Conservation (phyloP, 2,797 vertebrate species). For the Chiroxiphia lanceolata region DNA sequence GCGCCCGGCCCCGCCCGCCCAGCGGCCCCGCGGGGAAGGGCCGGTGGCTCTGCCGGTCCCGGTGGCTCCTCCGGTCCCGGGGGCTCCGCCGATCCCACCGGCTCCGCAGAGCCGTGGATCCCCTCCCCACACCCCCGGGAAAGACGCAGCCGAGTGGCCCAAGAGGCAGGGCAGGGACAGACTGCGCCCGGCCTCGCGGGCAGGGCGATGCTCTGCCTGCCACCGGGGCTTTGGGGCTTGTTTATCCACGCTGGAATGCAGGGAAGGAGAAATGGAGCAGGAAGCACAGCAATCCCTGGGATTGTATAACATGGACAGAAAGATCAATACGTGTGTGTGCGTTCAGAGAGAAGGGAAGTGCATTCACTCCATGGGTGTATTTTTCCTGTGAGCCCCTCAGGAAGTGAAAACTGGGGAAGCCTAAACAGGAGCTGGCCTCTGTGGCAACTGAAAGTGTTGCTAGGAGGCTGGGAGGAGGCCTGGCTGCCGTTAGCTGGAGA, state of each 20-base stretch:
- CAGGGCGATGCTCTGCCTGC: not conserved
- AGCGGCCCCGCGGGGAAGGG: not conserved
- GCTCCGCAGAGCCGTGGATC: not conserved
- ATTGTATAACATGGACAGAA: not conserved
- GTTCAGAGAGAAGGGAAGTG: not conserved
- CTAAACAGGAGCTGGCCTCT: conserved; percentile 10
- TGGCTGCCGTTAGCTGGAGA: conserved; percentile 54
- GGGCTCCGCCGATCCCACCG: not conserved
- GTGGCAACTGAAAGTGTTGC: conserved; percentile 69
- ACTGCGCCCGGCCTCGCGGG: not conserved
- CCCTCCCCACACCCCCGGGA: not conserved
- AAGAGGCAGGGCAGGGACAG: not conserved
- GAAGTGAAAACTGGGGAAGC: conserved; percentile 27
- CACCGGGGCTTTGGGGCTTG: not conserved
- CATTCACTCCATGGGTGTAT: not conserved
- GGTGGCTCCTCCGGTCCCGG: not conserved
- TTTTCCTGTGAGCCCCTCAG: not conserved
- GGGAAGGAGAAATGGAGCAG: not conserved
- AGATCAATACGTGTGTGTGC: not conserved
- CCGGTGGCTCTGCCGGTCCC: not conserved
- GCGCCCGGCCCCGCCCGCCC: not conserved
- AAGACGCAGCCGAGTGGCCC: not conserved
- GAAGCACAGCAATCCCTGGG: not conserved
- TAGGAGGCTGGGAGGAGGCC: conserved; percentile 74
- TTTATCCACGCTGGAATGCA: not conserved